Evolutionary conservation across 2,113 vertebrate species (phyloP).

Genomic region (Origma solitaria): DNA sequence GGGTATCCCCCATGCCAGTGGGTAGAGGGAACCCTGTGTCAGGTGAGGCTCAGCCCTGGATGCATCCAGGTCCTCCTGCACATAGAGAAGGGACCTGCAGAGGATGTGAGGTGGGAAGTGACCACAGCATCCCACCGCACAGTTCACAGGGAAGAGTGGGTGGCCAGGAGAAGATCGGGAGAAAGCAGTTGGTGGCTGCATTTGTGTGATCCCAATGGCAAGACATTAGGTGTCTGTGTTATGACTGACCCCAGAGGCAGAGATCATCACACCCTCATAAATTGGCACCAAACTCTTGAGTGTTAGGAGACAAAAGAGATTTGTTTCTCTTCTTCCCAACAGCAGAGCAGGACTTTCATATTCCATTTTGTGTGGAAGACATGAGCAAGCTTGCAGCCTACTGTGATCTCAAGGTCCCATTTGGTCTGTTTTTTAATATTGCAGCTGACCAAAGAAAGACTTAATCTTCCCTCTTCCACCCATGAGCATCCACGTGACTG

Average conservation of each 20-base stretch:
- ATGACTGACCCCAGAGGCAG: neutral
- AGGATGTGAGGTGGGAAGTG: neutral
- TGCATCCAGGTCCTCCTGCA: neutral
- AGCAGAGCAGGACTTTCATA: neutral
- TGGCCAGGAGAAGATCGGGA: neutral
- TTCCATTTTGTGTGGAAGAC: neutral
- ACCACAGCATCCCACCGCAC: rapidly evolving
- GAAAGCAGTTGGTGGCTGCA: neutral
- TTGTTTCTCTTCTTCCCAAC: neutral
- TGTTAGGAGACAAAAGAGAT: neutral
- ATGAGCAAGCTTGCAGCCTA: neutral
- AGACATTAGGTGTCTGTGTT: neutral
- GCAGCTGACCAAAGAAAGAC: neutral
- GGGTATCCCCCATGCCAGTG: rapidly evolving
- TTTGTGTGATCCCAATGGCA: neutral
- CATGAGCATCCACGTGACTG: rapidly evolving
- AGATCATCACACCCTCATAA: neutral
- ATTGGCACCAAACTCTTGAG: rapidly evolving
- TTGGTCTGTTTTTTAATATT: neutral
- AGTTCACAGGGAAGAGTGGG: neutral
- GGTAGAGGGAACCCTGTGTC: neutral
- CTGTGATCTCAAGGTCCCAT: neutral
- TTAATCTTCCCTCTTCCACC: neutral
- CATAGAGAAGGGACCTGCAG: neutral
- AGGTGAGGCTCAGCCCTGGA: neutral